Percentiles rank a stretch among this genome's conserved stretches.
phyloP scores from a whole-genome alignment of 1,140 invertebrate genomes.

The Cotesia vestalis region DNA sequence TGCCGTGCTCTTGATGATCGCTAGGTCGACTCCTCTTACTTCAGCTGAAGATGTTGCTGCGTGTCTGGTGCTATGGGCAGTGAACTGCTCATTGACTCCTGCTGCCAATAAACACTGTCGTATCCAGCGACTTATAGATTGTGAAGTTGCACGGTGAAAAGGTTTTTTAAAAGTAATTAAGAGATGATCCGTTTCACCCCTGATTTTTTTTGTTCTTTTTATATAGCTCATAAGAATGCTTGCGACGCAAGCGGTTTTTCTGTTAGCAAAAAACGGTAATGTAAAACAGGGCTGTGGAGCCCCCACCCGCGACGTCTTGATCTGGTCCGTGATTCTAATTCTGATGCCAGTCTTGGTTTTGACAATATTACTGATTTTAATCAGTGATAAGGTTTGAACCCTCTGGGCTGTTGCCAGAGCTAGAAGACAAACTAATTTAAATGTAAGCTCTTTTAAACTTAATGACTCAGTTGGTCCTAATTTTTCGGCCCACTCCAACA shows the following conservation, averaged over 20 bases:
- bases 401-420: constrained; percentile 20
- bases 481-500: constrained; percentile 16
- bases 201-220: not conserved
- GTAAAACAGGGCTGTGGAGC: constrained; percentile 17
- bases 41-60: constrained; percentile 8
- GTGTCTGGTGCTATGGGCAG: not conserved
- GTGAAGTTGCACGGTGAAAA: not conserved
- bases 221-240: not conserved
- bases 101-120: not conserved
- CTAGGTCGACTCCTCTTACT: not conserved
- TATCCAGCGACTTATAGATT: constrained; percentile 5
- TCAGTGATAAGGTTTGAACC: constrained; percentile 26
- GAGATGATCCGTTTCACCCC: not conserved
- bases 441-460: constrained; percentile 11
- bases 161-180: constrained; percentile 4
- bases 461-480: constrained; percentile 24
- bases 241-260: not conserved
- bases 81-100: not conserved
- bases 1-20: constrained; percentile 3
- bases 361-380: constrained; percentile 26
- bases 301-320: constrained; percentile 21
- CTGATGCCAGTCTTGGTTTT: constrained; percentile 14
- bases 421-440: constrained; percentile 26
- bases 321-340: constrained; percentile 26
- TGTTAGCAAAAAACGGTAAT: constrained; percentile 27